A percentile compares a stretch with the other conserved stretches of the same genome.
These are phyloP conservation scores for Ectropis grisescens DNA, from an alignment of 1,140 invertebrate genomes.

Conservation along the genomic window DNA sequence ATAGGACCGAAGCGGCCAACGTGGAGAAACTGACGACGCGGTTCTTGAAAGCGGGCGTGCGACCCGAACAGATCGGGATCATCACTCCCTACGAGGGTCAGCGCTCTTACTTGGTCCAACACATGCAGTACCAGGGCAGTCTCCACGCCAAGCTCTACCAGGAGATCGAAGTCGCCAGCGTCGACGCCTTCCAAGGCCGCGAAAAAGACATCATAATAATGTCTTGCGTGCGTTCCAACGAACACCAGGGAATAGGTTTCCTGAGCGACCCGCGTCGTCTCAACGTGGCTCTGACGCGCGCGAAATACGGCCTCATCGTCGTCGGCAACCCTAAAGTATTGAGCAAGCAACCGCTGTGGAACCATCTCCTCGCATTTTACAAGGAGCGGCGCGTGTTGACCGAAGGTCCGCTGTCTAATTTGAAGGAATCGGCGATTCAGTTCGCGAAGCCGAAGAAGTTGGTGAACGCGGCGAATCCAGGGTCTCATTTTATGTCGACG, in stretches of 20 bases:
- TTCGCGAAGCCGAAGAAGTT: conserved; percentile 98
- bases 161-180: conserved; percentile 99
- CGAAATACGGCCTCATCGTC: conserved; percentile 98
- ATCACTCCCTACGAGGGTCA: conserved; percentile 99
- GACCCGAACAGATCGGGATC: conserved; percentile 99
- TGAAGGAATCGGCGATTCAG: conserved; percentile 97
- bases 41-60: conserved; percentile 94
- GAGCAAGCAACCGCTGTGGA: conserved; percentile 98
- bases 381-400: conserved; percentile 98
- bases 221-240: conserved; percentile 93
- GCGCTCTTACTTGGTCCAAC: conserved; percentile 96
- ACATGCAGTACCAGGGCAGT: conserved; percentile 99
- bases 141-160: conserved; percentile 97
- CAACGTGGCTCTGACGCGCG: conserved; percentile 97
- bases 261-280: conserved; percentile 97
- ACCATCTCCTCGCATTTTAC: conserved; percentile 97
- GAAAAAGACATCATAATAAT: conserved; percentile 99
- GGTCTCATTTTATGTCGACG: conserved; percentile 97
- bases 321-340: conserved; percentile 99
- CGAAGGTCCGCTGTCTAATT: conserved; percentile 97
- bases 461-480: conserved; percentile 94
- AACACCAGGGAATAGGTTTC: conserved; percentile 97
- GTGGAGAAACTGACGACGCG: conserved; percentile 97
- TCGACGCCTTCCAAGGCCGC: conserved; percentile 97
- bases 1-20: conserved; percentile 97